These are phyloP conservation scores for Thalassarche chlororhynchos DNA, from an alignment of 2,113 vertebrate genomes.

Conservation along the genomic window DNA sequence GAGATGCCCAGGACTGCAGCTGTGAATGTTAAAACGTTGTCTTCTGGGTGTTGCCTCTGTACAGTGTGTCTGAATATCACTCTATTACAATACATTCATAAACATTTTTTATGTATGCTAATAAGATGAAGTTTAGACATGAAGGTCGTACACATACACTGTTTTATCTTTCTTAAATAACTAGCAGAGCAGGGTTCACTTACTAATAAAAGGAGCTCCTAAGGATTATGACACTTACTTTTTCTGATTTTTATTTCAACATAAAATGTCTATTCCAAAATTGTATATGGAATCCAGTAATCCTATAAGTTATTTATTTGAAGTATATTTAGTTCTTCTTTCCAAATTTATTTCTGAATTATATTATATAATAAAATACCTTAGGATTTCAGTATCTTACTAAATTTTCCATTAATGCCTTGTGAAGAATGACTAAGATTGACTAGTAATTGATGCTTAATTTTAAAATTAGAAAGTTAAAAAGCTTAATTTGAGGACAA, in stretches of 20 bases:
- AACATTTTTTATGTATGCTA: fast-evolving
- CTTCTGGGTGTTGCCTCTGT: background rate
- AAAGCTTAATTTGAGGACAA: background rate
- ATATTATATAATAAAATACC: background rate
- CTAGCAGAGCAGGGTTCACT: background rate
- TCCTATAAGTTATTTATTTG: background rate
- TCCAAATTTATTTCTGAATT: background rate
- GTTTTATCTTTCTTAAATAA: background rate
- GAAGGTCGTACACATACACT: background rate
- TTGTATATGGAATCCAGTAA: background rate
- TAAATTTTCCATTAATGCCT: background rate
- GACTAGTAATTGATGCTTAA: background rate
- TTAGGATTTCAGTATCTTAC: background rate
- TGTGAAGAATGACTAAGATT: background rate
- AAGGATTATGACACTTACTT: background rate
- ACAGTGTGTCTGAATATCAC: background rate
- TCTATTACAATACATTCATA: background rate
- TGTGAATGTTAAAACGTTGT: background rate
- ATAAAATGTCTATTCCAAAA: background rate
- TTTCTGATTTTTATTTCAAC: background rate
- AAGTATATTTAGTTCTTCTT: background rate
- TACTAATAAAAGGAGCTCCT: background rate
- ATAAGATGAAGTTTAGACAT: background rate
- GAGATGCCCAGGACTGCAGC: background rate
- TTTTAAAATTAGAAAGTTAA: background rate